Conservation (phyloP, 2,797 vertebrate species). For the Crocodylus rhombifer region DNA sequence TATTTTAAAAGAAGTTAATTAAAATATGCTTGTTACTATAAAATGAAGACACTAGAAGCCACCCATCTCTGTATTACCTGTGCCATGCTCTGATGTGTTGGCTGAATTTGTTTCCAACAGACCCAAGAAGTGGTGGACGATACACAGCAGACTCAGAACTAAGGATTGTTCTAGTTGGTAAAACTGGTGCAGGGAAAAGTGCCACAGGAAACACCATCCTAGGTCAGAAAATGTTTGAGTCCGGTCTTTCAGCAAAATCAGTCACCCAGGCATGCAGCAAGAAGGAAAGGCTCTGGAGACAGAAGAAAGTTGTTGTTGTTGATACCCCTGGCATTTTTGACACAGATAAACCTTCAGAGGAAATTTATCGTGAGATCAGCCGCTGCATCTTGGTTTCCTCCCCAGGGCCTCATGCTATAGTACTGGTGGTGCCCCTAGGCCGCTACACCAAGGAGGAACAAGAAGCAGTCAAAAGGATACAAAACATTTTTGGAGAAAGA, state of each 20-base stretch:
- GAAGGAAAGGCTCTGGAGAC: background rate
- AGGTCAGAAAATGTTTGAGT: background rate
- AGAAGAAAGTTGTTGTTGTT: background rate
- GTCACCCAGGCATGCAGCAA: background rate
- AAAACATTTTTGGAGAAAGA: background rate
- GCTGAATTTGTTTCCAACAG: constrained; percentile 13
- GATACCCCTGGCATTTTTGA: background rate
- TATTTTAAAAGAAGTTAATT: no score
- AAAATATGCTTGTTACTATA: no score
- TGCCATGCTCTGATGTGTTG: background rate
- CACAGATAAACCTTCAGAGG: background rate
- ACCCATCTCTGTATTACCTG: background rate
- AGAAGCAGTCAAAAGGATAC: background rate
- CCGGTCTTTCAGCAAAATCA: background rate
- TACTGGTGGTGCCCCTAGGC: background rate
- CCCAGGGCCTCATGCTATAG: background rate
- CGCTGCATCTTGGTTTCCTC: background rate
- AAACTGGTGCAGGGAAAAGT: constrained; percentile 7
- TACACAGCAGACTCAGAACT: background rate
- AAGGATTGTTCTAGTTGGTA: background rate
- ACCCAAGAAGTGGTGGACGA: background rate
- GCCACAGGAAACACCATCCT: constrained; percentile 40
- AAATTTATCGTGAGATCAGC: background rate
- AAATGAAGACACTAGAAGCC: background rate
- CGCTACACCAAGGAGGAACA: background rate